phyloP scores from a whole-genome alignment of 2,113 vertebrate species.

The Phycodurus eques region DNA sequence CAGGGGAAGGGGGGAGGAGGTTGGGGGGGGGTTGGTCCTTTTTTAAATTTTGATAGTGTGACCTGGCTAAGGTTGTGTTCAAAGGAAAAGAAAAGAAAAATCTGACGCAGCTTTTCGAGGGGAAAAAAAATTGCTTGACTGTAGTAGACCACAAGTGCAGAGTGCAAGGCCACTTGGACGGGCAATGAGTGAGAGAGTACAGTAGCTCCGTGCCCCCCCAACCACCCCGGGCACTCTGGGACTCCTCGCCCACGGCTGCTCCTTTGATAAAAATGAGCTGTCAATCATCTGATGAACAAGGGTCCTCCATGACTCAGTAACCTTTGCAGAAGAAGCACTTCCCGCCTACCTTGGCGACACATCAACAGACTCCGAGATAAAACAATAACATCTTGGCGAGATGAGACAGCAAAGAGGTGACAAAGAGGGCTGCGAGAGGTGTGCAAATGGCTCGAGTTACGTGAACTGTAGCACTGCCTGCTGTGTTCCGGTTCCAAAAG shows the following conservation, averaged over 20 bases:
- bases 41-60: not conserved
- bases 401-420: slow-evolving; percentile 45
- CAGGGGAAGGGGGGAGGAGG: too few relatives aligned
- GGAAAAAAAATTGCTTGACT: not conserved
- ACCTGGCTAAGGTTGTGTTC: not conserved
- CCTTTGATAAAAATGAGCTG: slow-evolving; percentile 66
- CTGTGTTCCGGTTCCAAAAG: slow-evolving; percentile 6
- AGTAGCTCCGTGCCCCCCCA: slow-evolving; percentile 4
- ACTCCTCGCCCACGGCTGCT: slow-evolving; percentile 27
- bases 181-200: slow-evolving; percentile 1
- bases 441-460: slow-evolving; percentile 8
- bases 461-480: slow-evolving; percentile 1
- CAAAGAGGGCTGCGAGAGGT: slow-evolving; percentile 4
- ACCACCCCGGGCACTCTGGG: not conserved
- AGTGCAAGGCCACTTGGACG: not conserved
- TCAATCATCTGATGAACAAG: slow-evolving; percentile 55
- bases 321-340: slow-evolving; percentile 58
- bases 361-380: slow-evolving; percentile 46
- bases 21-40: not conserved
- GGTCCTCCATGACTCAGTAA: slow-evolving; percentile 61
- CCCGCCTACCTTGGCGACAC: slow-evolving; percentile 39
- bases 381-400: slow-evolving; percentile 56
- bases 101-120: not conserved
- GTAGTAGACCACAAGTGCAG: not conserved
- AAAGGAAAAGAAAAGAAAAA: not conserved